These are phyloP conservation scores for Garra rufa DNA, from an alignment of 2,113 vertebrate species.

Conservation along the genomic window DNA sequence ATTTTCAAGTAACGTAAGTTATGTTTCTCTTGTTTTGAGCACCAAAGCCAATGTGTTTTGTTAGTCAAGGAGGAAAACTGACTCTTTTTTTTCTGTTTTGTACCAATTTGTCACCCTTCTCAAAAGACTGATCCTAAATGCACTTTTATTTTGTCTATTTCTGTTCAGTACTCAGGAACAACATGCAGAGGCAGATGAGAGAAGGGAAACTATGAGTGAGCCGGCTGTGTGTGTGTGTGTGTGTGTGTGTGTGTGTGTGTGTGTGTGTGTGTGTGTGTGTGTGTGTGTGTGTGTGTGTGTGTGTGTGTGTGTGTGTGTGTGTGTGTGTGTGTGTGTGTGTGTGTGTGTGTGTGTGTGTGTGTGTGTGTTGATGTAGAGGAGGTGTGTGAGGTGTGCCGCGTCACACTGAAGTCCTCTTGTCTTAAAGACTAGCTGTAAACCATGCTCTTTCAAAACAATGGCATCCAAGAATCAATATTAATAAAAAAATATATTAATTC, in stretches of 20 bases:
- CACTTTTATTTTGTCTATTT: constrained; percentile 55
- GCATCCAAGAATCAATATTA: constrained; percentile 73
- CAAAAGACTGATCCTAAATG: constrained; percentile 41
- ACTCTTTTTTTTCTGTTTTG: neutral
- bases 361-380: constrained; percentile 51
- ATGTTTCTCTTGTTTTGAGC: neutral
- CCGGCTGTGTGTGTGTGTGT: constrained; percentile 39
- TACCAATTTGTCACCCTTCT: neutral
- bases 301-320: constrained; percentile 45
- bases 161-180: constrained; percentile 69
- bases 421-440: constrained; percentile 69
- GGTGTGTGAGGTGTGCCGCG: constrained; percentile 72
- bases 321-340: constrained; percentile 33
- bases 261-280: constrained; percentile 17
- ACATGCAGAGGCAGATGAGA: constrained; percentile 56
- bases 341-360: constrained; percentile 32
- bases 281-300: constrained; percentile 50
- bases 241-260: constrained; percentile 22
- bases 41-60: constrained; percentile 34
- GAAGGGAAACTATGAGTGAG: constrained; percentile 38
- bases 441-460: constrained; percentile 67
- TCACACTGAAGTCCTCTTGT: constrained; percentile 75
- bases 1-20: neutral
- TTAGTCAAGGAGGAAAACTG: neutral
- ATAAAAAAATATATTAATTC: constrained; percentile 73